Base-by-base conservation (phyloP, 2,113 vertebrate genomes). In the Actenoides hombroni region DNA sequence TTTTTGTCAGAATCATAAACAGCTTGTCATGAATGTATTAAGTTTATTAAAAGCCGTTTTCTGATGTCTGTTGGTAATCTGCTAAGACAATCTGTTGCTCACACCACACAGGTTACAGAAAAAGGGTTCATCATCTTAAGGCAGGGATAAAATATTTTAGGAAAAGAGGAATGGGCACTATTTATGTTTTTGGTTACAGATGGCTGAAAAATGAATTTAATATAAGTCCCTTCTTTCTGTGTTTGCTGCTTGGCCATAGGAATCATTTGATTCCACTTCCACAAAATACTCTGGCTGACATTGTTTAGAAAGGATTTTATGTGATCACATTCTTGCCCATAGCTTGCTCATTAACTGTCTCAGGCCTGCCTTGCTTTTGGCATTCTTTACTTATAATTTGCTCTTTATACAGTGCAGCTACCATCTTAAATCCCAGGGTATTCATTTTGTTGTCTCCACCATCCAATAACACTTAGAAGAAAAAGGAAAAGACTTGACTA, bases 331-430 rank as follows among this genome's bases (percentile, higher is more conserved):
- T 90, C 76, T 93, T 83, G 51, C 75, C 83, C 35, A 44, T 51
- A 80, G 71, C 88, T 88, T 94, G 67, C 73, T 90, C 73, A 86
- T 83, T 94, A 96, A 60, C 56, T 75, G 60, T 78, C 76, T 78
- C 60, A 84, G 79, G 65, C 68, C 4, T 25, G 20, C 44, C 48
- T 88, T 90, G 85, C 39, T 94, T 88, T 90, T 84, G 80, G 56
- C 88, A 90, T 92, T 88, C 76, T 93, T 93, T 79, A 84, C 65
- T 81, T 96, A 70, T 83, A 93, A 92, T 93, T 83, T 94, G 69
- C 39, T 93, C 35, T 96, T 95, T 86, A 86, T 60, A 51, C 56
- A 84, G 53, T 44, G 35, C 37, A 90, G 44, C 28, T 85, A 59
- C 63, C 28, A 1, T 75, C 26, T 63, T 81, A 94, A 96, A 86